phyloP scores from a whole-genome alignment of 2,113 vertebrate genomes.

The Vidua chalybeata region DNA sequence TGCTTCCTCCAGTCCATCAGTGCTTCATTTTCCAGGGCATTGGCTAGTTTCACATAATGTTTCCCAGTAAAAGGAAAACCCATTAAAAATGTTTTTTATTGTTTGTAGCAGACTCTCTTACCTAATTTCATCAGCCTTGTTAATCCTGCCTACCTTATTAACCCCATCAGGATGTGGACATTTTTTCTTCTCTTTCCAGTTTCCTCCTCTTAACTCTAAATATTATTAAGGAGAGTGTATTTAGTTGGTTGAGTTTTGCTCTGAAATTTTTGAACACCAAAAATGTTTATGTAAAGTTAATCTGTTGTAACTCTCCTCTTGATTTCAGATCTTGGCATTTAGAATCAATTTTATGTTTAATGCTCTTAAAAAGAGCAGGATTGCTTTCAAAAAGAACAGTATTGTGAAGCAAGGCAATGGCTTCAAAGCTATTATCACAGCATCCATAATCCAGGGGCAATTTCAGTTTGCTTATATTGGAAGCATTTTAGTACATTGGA shows the following conservation, averaged over 20 bases:
- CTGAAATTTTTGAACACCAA: neutral
- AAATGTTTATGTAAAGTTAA: neutral
- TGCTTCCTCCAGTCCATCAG: neutral
- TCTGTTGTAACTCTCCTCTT: neutral
- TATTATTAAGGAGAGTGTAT: neutral
- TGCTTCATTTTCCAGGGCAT: neutral
- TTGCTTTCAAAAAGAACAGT: neutral
- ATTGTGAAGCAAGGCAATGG: neutral
- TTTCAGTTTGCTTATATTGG: neutral
- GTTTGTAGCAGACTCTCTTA: neutral
- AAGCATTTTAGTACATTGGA: neutral
- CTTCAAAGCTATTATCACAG: neutral
- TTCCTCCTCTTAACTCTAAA: neutral
- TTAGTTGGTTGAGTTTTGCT: neutral
- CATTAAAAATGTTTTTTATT: neutral
- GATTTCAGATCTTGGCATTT: neutral
- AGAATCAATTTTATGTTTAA: neutral
- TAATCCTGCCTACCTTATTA: neutral
- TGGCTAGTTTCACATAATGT: neutral
- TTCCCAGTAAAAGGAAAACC: neutral
- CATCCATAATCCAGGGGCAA: neutral
- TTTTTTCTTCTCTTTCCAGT: neutral
- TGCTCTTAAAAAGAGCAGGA: neutral
- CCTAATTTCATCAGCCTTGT: neutral
- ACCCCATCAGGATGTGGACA: neutral